Base-by-base conservation (phyloP, 2,113 vertebrate species). In the Motacilla tschutschensis region DNA sequence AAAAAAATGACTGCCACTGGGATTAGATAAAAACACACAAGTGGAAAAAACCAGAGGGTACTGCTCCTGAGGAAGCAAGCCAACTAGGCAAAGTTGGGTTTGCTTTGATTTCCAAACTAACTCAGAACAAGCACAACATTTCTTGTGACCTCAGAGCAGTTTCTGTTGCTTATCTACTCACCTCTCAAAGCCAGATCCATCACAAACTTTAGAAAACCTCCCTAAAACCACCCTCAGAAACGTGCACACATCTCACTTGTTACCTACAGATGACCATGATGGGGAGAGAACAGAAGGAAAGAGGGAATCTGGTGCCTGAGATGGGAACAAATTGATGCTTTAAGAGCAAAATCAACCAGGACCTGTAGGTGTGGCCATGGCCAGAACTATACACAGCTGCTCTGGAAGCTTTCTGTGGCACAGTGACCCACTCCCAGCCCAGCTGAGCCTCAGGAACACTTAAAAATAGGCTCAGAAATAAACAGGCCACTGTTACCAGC, bases 351-450 rank as follows among this genome's bases (percentile, higher is more conserved):
- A n/a, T 35, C 2, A 19, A 82, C 57, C 40, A 77, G 88, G 31
- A 55, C 25, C 26, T 1, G 1, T 0, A 38, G 51, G 66, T n/a
- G 14, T 0, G 4, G 70, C 41, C 26, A 17, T 0, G 0, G 9
- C 31, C 67, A 72, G 59, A 77, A 17, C 15, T 0, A 12, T 2
- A 0, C 3, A 26, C 20, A 70, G 59, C 1, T 40, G n/a, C 48
- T 73, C 47, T n/a, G 44, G 43, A 14, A 2, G 3, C 58, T 8
- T 50, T 11, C 57, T 28, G 48, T n/a, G 73, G 57, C 43, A n/a
- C 58, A 19, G 18, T 28, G 59, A 88, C 74, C 64, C 35, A 26
- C 25, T 84, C 67, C 74, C 73, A 55, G 64, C 16, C 40, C 83
- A 79, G 67, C 44, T 29, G 11, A 82, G 75, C 55, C 67, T 19